Evolutionary conservation across 2,888 invertebrate species (phyloP).

Genomic region (Drosophila kanekoi): DNA sequence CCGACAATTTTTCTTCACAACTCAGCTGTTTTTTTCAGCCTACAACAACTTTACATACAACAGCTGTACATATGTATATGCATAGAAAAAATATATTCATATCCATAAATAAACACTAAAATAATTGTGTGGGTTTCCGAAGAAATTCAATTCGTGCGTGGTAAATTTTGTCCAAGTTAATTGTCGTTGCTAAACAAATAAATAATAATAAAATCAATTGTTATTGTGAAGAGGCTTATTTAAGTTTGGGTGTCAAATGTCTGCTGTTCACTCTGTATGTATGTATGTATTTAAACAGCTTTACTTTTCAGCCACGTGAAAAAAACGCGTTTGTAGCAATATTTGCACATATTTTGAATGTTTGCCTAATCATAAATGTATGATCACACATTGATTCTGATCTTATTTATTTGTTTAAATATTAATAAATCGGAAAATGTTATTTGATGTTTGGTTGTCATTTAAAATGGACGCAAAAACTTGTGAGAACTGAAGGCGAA

Average conservation of each 20-base stretch:
- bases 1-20: not conserved
- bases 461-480: too few relatives aligned
- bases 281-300: too few relatives aligned
- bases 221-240: not conserved
- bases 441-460: too few relatives aligned
- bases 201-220: slow-evolving; percentile 2
- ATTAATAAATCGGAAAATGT: too few relatives aligned
- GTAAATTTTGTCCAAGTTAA: slow-evolving; percentile 13
- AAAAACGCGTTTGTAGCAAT: too few relatives aligned
- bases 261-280: too few relatives aligned
- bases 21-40: slow-evolving; percentile 16
- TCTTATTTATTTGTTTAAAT: too few relatives aligned
- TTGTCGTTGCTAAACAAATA: slow-evolving; percentile 10
- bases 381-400: too few relatives aligned
- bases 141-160: slow-evolving; percentile 22
- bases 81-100: not conserved
- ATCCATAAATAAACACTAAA: not conserved
- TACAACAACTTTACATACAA: not conserved
- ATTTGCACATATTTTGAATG: too few relatives aligned
- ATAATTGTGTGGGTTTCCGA: slow-evolving; percentile 12
- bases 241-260: not conserved
- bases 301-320: too few relatives aligned
- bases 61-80: not conserved
- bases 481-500: too few relatives aligned
- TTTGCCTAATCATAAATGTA: too few relatives aligned